phyloP scores from a whole-genome alignment of 2,888 invertebrate genomes.

The Acleris emargana region DNA sequence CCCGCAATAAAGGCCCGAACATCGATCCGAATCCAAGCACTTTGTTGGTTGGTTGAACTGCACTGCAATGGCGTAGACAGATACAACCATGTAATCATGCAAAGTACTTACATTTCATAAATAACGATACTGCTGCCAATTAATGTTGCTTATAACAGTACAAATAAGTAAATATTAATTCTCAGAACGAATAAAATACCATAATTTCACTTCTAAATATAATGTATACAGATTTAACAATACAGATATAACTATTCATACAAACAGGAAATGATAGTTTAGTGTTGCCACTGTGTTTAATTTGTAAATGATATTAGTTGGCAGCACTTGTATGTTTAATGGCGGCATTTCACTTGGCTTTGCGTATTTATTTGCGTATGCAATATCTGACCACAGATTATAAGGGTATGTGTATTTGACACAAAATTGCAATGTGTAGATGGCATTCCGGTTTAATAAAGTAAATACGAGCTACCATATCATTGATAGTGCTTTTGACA shows the following conservation, averaged over 20 bases:
- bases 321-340: background rate
- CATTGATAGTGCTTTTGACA: no score
- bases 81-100: slow-evolving; percentile 17
- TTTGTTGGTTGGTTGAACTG: slow-evolving; percentile 62
- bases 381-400: no score
- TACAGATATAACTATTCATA: background rate
- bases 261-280: slow-evolving; percentile 1
- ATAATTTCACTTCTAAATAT: background rate
- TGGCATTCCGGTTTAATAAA: no score
- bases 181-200: background rate
- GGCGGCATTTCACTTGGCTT: no score
- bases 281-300: slow-evolving; percentile 1
- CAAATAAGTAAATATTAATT: background rate
- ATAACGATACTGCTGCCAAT: slow-evolving; percentile 1
- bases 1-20: slow-evolving; percentile 86
- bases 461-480: no score
- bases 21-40: slow-evolving; percentile 85
- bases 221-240: background rate
- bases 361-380: no score
- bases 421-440: no score
- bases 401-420: no score
- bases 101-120: slow-evolving; percentile 17
- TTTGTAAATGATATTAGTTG: no score
- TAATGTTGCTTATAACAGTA: background rate
- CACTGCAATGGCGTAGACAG: slow-evolving; percentile 53